Base-by-base conservation (phyloP, 2,797 vertebrate genomes). In the Pelodytes ibericus region DNA sequence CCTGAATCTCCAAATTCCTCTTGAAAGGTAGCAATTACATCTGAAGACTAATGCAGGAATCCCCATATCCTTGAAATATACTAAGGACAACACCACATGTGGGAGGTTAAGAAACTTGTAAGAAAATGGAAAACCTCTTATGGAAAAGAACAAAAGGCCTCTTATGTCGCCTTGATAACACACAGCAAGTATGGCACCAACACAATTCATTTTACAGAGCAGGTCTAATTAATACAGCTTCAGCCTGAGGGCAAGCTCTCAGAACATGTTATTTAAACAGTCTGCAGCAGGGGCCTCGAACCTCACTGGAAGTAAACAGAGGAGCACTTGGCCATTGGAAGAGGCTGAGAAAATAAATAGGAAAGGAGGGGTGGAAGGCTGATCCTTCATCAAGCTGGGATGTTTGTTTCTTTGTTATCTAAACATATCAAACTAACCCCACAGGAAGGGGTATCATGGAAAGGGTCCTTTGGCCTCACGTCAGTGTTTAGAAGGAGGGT, bases 351-450 rank as follows among this genome's bases (percentile, higher is more conserved):
- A 67, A 75, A 68, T 68, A 75, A 69, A 53, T 76, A 29, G 3
- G 15, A 16, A 2, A 1, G 41, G 41, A 22, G 26, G 13, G 44
- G 33, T 1, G 20, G 64, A 11, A n/a, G 33, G 20, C 0, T 39
- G 25, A 49, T 74, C 65, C 22, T 51, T 75, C 73, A 68, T 51
- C 30, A 0, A 2, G 11, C 13, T 16, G 3, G 29, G 73, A 75
- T 68, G 65, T 75, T 75, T 75, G 65, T 75, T 68, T 30, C 65
- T 61, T 53, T 70, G 58, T 63, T 63, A 69, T 67, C 58, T 63
- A 70, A 76, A 76, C 59, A 76, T 62, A 70, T 53, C 25, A 62
- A 62, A 62, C 27, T 24, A 22, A n/a, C 57, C 74, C 58, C 27
- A 22, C 58, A 76, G 74, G 58, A 70, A 76, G 47, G 30, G 44